Percentiles rank a stretch among this genome's conserved stretches.
Evolutionary conservation across 2,113 vertebrate genomes (phyloP).

Genomic region (Grammomys dolichurus): DNA sequence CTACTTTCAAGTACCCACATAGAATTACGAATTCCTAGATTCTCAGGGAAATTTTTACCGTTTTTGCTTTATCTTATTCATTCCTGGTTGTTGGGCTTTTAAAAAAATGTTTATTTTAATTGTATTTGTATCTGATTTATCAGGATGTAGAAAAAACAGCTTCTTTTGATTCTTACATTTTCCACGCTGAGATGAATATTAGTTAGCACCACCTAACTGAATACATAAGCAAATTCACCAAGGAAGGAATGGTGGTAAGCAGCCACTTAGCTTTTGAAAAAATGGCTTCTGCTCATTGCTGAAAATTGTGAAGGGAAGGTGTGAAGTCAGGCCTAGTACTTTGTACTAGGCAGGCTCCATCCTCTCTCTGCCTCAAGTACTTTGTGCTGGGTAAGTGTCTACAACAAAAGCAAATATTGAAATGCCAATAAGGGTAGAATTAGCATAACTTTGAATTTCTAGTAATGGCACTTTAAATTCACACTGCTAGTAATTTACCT

Average conservation of each 20-base stretch:
- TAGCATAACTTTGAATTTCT: conserved; percentile 20
- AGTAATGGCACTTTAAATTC: conserved; percentile 42
- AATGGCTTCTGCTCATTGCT: background rate
- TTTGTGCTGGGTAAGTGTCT: background rate
- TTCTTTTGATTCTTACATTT: conserved; percentile 44
- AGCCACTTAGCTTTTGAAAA: background rate
- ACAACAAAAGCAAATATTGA: background rate
- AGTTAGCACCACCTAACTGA: background rate
- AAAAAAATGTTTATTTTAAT: background rate
- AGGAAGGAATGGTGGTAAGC: background rate
- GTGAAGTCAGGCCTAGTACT: background rate
- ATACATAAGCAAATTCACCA: background rate
- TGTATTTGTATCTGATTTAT: background rate
- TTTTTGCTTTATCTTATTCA: conserved; percentile 3
- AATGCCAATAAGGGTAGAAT: conserved; percentile 13
- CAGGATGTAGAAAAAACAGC: background rate
- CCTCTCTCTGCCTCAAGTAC: background rate
- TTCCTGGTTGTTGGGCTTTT: conserved; percentile 38
- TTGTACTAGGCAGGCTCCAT: background rate
- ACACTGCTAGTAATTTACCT: background rate
- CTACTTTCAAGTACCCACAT: background rate
- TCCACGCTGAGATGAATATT: conserved; percentile 15
- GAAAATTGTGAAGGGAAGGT: background rate
- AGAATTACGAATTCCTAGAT: conserved; percentile 9
- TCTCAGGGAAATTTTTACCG: background rate